A percentile compares a stretch with the other conserved stretches of the same genome.
phyloP scores from a whole-genome alignment of 2,797 vertebrate species.

The Helicolenus hilgendorfi region DNA sequence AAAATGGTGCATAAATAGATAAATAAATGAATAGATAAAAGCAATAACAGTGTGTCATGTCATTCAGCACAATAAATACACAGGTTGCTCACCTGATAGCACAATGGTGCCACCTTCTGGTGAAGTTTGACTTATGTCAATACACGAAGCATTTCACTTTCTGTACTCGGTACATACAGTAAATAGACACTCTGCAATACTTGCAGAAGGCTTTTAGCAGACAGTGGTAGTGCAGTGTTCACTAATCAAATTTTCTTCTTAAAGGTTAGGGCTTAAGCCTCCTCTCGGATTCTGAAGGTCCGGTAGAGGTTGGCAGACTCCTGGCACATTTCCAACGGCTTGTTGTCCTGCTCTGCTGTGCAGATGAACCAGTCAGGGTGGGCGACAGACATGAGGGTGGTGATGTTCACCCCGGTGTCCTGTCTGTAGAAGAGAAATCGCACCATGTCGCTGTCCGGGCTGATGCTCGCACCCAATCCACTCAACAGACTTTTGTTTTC shows the following conservation, averaged over 20 bases:
- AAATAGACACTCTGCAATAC: slow-evolving; percentile 9
- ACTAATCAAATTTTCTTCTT: background rate
- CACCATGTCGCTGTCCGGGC: slow-evolving; percentile 39
- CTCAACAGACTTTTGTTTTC: background rate
- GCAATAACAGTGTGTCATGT: background rate
- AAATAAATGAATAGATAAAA: slow-evolving; percentile 51
- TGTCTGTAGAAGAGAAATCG: slow-evolving; percentile 85
- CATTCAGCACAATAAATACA: slow-evolving; percentile 22
- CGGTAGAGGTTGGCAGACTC: slow-evolving; percentile 12
- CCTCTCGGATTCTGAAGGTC: slow-evolving; percentile 63
- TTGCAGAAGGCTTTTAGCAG: background rate
- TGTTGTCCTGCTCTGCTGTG: slow-evolving; percentile 57
- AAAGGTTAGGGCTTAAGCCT: background rate
- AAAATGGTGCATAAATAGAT: slow-evolving; percentile 42
- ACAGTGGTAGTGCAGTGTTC: background rate
- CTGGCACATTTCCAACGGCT: slow-evolving; percentile 68
- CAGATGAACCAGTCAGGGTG: slow-evolving; percentile 83
- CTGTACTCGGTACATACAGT: slow-evolving; percentile 83
- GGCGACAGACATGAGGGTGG: slow-evolving; percentile 77
- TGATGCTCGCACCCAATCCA: slow-evolving; percentile 5
- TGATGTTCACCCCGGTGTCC: slow-evolving; percentile 56
- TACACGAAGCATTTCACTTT: slow-evolving; percentile 27
- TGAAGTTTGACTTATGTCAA: slow-evolving; percentile 53
- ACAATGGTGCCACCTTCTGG: slow-evolving; percentile 43
- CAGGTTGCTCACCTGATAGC: background rate